Evolutionary conservation across 2,888 invertebrate genomes (phyloP), one percentile per base, ranked within the genome.

Genomic region (Caenorhabditis sp.): DNA sequence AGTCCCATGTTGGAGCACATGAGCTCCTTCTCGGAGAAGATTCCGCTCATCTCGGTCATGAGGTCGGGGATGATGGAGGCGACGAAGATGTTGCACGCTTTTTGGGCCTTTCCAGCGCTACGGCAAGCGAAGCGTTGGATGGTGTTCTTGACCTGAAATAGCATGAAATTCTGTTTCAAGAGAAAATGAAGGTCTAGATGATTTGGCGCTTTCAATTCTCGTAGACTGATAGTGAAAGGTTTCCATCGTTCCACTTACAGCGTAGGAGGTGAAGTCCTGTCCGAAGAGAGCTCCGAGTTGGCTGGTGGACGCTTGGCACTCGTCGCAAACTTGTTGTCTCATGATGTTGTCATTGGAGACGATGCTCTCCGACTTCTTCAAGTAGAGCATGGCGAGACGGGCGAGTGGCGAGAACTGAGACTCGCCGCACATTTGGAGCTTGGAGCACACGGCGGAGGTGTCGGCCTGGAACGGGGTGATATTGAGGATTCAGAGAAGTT

Each of bases 401-500:
- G 82, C 64, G 54, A 82, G 66, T 69, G 77, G 74, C 6, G 74
- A 69, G 61, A 70, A 64, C 51, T 69, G 26, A n/a, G 82, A 75
- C 19, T 73, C 73, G 6, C 73, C 82, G 75, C 86, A 86, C 70
- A 77, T 75, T 58, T 82, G 73, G 28, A 84, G 66, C 26, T 82
- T 77, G 4, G 80, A 73, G 75, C 83, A 83, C 0, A 83, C 83
- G 10, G 83, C 83, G 0, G 61, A n/a, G 47, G 83, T 80, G 51
- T 83, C 75, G 26, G 49, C 54, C 83, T 83, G 74, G 26, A 82
- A 58, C 31, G 31, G 8, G 31, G 8, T 8, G 31, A 35, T n/a
- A n/a, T n/a, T n/a, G 31, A 35, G 5, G 31, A 8, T 35, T 35
- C 8, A 44, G 22, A 38, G 24, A 56, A n/a, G n/a, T 44, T 10